These are phyloP conservation scores for Tipula helvola DNA, from an alignment of 2,888 invertebrate species.

Conservation along the genomic window DNA sequence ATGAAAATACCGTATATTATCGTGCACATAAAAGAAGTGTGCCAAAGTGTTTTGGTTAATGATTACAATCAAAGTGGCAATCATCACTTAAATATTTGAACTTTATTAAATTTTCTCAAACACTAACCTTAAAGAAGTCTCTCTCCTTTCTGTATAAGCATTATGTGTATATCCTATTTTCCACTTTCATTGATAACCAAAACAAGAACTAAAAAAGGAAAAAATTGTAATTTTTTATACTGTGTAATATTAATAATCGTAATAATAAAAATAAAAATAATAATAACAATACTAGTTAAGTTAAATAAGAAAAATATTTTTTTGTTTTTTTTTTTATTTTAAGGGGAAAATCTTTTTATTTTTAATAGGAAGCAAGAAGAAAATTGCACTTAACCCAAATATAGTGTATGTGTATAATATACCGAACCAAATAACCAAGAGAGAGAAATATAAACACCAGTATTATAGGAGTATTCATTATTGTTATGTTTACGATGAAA, in stretches of 20 bases:
- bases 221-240: neutral
- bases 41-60: neutral
- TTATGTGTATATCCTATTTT: neutral
- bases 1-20: neutral
- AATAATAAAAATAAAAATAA: neutral
- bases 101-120: neutral
- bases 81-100: neutral
- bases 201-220: neutral
- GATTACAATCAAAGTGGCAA: conserved; percentile 4
- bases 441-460: neutral
- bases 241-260: neutral
- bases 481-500: neutral
- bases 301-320: neutral
- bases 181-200: conserved; percentile 4
- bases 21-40: neutral
- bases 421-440: neutral
- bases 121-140: neutral
- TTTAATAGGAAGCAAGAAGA: neutral
- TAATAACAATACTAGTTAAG: conserved; percentile 4
- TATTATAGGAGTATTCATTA: neutral
- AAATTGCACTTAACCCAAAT: neutral
- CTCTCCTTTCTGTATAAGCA: neutral
- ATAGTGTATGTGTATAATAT: neutral
- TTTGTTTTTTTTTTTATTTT: neutral
- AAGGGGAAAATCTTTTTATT: neutral